phyloP scores from a whole-genome alignment of 37 sponge, comb jelly and placozoan genomes.

The Halichondria panicea region DNA sequence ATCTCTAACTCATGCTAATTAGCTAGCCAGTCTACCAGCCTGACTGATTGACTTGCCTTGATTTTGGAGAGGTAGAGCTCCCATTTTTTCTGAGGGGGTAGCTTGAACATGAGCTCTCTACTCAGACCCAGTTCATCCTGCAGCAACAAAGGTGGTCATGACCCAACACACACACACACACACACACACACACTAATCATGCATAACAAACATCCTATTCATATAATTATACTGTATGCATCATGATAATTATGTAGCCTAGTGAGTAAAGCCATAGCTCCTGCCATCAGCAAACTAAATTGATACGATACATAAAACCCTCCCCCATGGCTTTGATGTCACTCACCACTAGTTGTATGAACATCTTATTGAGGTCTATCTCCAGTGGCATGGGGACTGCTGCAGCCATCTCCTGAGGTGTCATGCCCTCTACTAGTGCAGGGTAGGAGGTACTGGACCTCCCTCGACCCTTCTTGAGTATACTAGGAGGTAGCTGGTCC shows the following conservation, averaged over 20 bases:
- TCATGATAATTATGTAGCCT: no score
- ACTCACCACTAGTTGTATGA: constrained; percentile 72
- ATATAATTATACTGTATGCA: no score
- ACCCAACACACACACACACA: constrained; percentile 4
- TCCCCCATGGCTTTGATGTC: no score
- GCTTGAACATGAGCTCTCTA: constrained; percentile 55
- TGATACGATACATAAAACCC: no score
- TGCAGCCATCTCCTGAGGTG: constrained; percentile 60
- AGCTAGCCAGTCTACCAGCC: no score
- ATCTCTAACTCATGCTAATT: no score
- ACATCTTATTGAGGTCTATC: constrained; percentile 52
- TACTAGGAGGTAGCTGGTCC: constrained; percentile 14
- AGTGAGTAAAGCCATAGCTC: no score
- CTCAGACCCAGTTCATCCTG: constrained; percentile 81
- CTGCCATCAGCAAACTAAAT: no score
- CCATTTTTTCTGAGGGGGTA: constrained; percentile 78
- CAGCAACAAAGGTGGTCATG: neutral
- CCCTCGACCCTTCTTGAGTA: constrained; percentile 21
- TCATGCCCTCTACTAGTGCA: constrained; percentile 27
- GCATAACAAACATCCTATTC: no score
- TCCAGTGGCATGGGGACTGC: constrained; percentile 75
- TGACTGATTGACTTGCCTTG: no score
- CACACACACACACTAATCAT: neutral
- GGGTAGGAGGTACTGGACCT: neutral
- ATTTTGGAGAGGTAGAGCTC: constrained; percentile 60